Evolutionary conservation across 2,113 vertebrate genomes (phyloP).

Genomic region (Arizona elegans): DNA sequence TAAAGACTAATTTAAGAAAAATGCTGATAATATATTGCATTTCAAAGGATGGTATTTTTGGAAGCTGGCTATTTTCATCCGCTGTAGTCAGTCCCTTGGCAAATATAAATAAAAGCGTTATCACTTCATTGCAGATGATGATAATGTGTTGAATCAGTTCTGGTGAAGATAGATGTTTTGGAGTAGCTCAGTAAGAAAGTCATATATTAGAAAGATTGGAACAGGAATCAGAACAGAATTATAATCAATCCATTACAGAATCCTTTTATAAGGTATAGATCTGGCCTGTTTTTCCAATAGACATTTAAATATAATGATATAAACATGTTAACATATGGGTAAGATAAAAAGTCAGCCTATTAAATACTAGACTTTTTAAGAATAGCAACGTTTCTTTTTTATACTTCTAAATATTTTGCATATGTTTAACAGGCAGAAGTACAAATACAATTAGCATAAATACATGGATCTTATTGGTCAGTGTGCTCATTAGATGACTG

Average conservation of each 20-base stretch:
- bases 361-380: background rate
- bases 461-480: background rate
- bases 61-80: conserved; percentile 60
- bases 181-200: conserved; percentile 39
- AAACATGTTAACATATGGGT: background rate
- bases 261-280: background rate
- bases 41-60: conserved; percentile 69
- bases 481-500: conserved; percentile 18
- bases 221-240: conserved; percentile 22
- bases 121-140: conserved; percentile 64
- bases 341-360: background rate
- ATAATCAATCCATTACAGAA: conserved; percentile 11
- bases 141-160: conserved; percentile 65
- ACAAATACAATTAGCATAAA: background rate
- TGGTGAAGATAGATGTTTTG: conserved; percentile 57
- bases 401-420: background rate
- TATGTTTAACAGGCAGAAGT: background rate
- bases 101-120: conserved; percentile 68
- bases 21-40: conserved; percentile 65
- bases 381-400: background rate
- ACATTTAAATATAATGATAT: background rate
- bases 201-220: conserved; percentile 43
- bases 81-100: conserved; percentile 62
- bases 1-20: conserved; percentile 83
- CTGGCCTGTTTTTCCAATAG: background rate